phyloP scores from a whole-genome alignment of 2,797 vertebrate species.

The Xiphorhynchus erythropygius region DNA sequence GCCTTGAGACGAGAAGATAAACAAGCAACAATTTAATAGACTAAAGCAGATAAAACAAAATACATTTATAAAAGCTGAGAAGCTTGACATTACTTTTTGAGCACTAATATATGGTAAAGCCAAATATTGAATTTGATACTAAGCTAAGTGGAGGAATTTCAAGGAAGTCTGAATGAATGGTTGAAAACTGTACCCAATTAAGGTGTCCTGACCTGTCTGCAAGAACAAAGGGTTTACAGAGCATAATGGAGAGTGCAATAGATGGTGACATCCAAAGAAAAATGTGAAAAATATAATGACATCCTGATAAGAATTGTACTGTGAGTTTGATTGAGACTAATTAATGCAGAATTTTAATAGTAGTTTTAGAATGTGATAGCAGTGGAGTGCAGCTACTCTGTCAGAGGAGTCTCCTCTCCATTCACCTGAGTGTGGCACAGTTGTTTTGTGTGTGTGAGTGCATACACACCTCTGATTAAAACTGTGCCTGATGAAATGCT shows the following conservation, averaged over 20 bases:
- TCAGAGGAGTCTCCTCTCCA: accelerated
- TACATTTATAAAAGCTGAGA: background rate
- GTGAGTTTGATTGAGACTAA: background rate
- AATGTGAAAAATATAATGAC: background rate
- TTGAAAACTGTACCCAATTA: background rate
- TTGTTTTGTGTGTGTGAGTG: background rate
- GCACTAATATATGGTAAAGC: background rate
- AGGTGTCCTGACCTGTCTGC: background rate
- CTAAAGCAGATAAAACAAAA: background rate
- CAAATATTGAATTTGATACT: background rate
- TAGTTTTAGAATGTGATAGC: background rate
- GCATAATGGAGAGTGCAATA: background rate
- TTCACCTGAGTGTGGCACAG: accelerated
- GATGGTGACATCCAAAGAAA: background rate
- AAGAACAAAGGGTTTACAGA: background rate
- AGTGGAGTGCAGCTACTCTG: background rate
- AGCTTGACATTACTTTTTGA: background rate
- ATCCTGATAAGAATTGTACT: background rate
- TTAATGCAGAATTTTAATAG: background rate
- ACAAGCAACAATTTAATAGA: background rate
- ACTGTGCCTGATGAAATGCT: background rate
- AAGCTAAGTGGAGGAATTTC: background rate
- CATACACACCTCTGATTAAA: background rate
- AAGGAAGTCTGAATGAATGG: background rate
- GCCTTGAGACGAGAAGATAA: background rate